Evolutionary conservation across 1,140 invertebrate genomes (phyloP).

Genomic region (Penaeus indicus): DNA sequence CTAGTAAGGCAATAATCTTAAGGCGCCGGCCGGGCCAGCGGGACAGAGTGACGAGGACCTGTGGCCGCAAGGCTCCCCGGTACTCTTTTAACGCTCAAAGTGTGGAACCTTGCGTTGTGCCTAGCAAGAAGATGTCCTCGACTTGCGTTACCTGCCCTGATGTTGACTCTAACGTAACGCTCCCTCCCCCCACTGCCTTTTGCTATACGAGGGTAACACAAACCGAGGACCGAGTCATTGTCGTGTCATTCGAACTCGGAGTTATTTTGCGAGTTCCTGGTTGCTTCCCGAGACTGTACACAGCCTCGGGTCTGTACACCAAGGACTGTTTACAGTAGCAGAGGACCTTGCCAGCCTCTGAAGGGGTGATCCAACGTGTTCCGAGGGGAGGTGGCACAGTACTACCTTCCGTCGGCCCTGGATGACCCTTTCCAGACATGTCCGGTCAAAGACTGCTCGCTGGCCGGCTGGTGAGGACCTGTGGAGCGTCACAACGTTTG

Average conservation of each 20-base stretch:
- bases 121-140: slow-evolving; percentile 35
- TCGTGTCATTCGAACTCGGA: too few species aligned
- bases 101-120: too few species aligned
- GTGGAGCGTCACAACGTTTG: slow-evolving; percentile 32
- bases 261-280: too few species aligned
- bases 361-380: slow-evolving; percentile 44
- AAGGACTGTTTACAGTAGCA: too few species aligned
- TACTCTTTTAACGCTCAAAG: too few species aligned
- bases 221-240: too few species aligned
- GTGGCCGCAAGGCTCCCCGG: slow-evolving; percentile 22
- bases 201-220: too few species aligned
- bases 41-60: not conserved
- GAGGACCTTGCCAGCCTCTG: slow-evolving; percentile 45
- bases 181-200: too few species aligned
- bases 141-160: slow-evolving; percentile 26
- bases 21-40: slow-evolving; percentile 34
- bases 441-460: slow-evolving; percentile 21
- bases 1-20: slow-evolving; percentile 61
- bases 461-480: slow-evolving; percentile 27
- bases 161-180: too few species aligned
- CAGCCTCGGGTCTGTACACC: too few species aligned
- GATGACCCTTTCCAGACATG: slow-evolving; percentile 41
- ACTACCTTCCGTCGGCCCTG: slow-evolving; percentile 36
- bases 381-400: slow-evolving; percentile 8
- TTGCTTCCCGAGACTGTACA: too few species aligned